A percentile compares a stretch with the other conserved stretches of the same genome.
These are phyloP conservation scores for Ascidia mentula DNA, from an alignment of 23 tunicate genomes.

Conservation along the genomic window DNA sequence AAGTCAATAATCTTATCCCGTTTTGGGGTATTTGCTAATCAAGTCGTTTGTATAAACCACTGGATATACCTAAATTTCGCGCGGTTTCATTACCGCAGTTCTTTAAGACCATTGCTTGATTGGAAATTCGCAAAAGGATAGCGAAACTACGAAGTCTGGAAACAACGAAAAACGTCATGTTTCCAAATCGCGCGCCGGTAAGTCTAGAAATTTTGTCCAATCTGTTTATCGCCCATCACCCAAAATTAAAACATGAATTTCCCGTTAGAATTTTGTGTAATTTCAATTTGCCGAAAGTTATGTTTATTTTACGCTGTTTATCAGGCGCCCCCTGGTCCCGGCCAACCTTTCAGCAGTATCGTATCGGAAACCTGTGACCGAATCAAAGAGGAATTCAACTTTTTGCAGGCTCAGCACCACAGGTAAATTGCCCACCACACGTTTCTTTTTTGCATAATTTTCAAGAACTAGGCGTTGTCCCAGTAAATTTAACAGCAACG, in stretches of 20 bases:
- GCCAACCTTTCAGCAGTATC: conserved; percentile 38
- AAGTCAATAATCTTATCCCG: no score
- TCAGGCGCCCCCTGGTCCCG: conserved; percentile 73
- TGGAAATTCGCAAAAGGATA: background rate
- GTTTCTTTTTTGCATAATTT: no score
- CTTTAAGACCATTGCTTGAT: background rate
- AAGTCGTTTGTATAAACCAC: no score
- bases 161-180: conserved; percentile 10
- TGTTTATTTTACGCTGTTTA: no score
- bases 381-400: conserved; percentile 79
- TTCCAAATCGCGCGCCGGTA: conserved; percentile 43
- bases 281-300: no score
- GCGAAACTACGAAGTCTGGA: background rate
- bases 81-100: no score
- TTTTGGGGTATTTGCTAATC: no score
- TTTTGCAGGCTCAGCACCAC: conserved; percentile 82
- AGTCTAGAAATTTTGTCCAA: background rate
- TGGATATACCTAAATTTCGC: background rate
- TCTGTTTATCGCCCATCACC: background rate
- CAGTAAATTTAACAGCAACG: no score
- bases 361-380: conserved; percentile 83
- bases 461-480: no score
- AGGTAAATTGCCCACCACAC: no score
- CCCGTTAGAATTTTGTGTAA: background rate
- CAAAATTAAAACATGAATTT: no score